A percentile compares a stretch with the other conserved stretches of the same genome.
phyloP scores from a whole-genome alignment of 2,888 invertebrate species.

The Pseudococcus jackbeardsleyi region DNA sequence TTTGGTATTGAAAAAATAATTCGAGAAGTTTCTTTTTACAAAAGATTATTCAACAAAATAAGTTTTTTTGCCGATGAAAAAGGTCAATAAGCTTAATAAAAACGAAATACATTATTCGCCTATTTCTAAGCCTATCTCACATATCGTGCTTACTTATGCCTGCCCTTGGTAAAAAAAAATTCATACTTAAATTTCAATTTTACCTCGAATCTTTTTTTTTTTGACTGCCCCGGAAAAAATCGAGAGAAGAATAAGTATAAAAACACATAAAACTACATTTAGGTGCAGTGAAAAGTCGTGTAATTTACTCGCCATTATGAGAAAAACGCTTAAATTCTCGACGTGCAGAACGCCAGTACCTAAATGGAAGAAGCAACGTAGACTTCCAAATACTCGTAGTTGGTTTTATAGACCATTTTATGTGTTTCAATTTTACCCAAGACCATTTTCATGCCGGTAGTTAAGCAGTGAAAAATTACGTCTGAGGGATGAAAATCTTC shows the following conservation, averaged over 20 bases:
- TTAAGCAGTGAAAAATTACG: neutral
- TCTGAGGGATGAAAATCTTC: neutral
- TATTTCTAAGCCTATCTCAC: too few species aligned
- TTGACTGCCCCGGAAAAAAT: neutral
- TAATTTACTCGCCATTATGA: constrained; percentile 13
- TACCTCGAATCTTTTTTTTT: neutral
- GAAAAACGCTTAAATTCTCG: neutral
- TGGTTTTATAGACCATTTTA: constrained; percentile 3
- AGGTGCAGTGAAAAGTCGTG: neutral
- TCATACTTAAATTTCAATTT: neutral
- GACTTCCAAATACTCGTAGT: neutral
- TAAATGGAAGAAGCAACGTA: neutral
- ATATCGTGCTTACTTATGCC: too few species aligned
- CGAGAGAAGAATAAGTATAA: neutral
- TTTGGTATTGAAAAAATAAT: neutral
- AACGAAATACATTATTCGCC: too few species aligned
- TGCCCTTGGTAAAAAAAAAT: too few species aligned
- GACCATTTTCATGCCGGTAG: neutral
- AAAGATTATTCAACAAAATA: too few species aligned
- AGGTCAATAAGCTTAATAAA: too few species aligned
- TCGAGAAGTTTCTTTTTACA: too few species aligned
- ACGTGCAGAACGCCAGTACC: neutral
- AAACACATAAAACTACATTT: constrained; percentile 4
- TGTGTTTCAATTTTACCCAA: neutral
- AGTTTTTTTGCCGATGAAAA: too few species aligned